Conservation (phyloP, 2,113 vertebrate species). For the Malurus alboscapulatus region DNA sequence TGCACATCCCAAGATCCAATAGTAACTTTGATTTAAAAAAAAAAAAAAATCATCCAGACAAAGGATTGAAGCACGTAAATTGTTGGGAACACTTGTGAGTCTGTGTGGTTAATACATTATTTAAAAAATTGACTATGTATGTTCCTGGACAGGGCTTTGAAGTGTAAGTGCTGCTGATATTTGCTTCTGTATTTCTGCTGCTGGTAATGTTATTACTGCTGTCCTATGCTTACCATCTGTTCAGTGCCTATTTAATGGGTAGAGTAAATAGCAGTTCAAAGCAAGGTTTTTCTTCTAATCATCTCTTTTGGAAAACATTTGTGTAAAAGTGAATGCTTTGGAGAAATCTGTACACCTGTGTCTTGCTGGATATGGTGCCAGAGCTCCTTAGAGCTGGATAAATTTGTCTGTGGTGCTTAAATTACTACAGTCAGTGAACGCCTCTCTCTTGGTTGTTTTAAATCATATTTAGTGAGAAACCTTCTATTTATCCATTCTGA, state of each 20-base stretch:
- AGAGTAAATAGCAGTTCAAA: constrained; percentile 45
- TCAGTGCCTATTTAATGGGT: constrained; percentile 8
- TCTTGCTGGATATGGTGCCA: not conserved
- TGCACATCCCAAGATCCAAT: constrained; percentile 33
- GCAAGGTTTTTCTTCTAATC: constrained; percentile 11
- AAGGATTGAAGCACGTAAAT: constrained; percentile 1
- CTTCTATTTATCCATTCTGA: not conserved
- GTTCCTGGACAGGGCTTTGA: not conserved
- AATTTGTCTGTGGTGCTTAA: not conserved
- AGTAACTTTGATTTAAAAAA: constrained; percentile 11
- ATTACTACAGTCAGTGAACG: not conserved
- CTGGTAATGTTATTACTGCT: not conserved
- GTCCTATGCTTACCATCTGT: constrained; percentile 38
- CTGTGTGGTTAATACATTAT: constrained; percentile 3
- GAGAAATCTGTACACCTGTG: not conserved
- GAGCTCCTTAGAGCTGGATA: not conserved
- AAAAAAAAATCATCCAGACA: not conserved
- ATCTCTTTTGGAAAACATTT: not conserved
- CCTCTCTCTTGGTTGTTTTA: not conserved
- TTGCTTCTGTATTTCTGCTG: not conserved
- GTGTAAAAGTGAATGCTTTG: not conserved
- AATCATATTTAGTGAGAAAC: not conserved
- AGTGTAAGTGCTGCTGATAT: not conserved
- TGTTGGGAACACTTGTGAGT: not conserved
- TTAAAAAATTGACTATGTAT: constrained; percentile 23